Percentiles rank a stretch among this genome's conserved stretches.
Evolutionary conservation across 2,888 invertebrate species (phyloP).

Genomic region (Aethes cnicana): DNA sequence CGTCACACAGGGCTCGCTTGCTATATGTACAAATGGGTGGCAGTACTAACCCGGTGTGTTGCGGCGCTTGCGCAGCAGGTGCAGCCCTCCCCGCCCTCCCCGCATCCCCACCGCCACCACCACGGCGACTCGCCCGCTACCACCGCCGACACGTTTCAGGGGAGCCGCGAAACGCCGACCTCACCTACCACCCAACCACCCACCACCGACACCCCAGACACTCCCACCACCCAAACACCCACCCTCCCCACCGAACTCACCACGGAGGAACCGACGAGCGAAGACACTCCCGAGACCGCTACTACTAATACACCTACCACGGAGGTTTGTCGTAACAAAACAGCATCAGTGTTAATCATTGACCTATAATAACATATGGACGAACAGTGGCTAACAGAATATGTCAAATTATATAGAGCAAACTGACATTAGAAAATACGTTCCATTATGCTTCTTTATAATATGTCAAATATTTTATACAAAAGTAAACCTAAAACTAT

Average conservation of each 20-base stretch:
- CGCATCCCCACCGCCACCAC: conserved; percentile 75
- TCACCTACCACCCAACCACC: conserved; percentile 15
- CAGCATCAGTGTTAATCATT: conserved; percentile 55
- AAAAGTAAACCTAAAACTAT: no score
- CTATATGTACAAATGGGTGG: conserved; percentile 46
- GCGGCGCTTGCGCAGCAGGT: conserved; percentile 69
- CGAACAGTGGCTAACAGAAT: no score
- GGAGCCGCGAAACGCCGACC: conserved; percentile 52
- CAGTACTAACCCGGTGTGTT: conserved; percentile 76
- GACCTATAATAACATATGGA: no score
- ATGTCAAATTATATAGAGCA: no score
- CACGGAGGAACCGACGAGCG: conserved; percentile 57
- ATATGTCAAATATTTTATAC: no score
- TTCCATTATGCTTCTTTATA: no score
- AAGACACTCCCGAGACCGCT: conserved; percentile 61
- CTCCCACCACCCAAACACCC: conserved; percentile 34
- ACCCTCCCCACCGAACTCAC: conserved; percentile 37
- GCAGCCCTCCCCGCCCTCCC: conserved; percentile 47
- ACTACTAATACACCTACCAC: conserved; percentile 73
- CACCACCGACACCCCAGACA: conserved; percentile 31
- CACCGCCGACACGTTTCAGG: conserved; percentile 76
- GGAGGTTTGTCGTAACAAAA: conserved; percentile 77
- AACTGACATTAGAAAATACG: no score
- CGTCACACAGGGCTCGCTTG: conserved; percentile 59
- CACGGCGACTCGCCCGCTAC: conserved; percentile 65